These are phyloP conservation scores for Solenopsis invicta DNA, from an alignment of 1,140 invertebrate genomes.

Conservation along the genomic window DNA sequence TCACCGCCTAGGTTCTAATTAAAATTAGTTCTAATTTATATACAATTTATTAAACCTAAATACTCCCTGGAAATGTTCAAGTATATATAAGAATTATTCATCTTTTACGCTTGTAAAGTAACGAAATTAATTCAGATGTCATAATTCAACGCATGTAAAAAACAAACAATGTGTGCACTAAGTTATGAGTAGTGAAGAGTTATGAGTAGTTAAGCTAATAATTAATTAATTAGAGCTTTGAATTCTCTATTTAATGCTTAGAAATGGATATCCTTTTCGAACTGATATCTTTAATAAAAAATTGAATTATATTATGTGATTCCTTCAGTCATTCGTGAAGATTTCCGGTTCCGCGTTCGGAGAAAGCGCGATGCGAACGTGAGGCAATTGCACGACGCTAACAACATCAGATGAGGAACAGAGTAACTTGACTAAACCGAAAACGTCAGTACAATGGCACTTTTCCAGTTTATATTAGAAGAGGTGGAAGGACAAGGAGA, in stretches of 20 bases:
- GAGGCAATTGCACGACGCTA: background rate
- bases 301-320: background rate
- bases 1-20: no score
- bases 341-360: background rate
- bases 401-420: background rate
- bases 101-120: no score
- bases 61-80: no score
- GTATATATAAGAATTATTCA: no score
- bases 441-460: constrained; percentile 18
- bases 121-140: no score
- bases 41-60: no score
- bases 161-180: no score
- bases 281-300: background rate
- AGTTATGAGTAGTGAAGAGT: no score
- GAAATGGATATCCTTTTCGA: background rate
- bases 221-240: background rate
- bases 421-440: background rate
- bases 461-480: background rate
- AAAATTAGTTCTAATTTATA: no score
- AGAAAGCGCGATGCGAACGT: no score
- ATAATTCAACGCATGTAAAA: no score
- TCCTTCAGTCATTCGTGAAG: background rate
- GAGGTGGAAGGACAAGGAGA: no score
- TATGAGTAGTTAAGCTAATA: background rate
- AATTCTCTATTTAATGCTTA: background rate